Percentiles rank a stretch among this genome's conserved stretches.
These are phyloP conservation scores for Drosophila guanche DNA, from an alignment of 1,140 invertebrate species.

Conservation along the genomic window DNA sequence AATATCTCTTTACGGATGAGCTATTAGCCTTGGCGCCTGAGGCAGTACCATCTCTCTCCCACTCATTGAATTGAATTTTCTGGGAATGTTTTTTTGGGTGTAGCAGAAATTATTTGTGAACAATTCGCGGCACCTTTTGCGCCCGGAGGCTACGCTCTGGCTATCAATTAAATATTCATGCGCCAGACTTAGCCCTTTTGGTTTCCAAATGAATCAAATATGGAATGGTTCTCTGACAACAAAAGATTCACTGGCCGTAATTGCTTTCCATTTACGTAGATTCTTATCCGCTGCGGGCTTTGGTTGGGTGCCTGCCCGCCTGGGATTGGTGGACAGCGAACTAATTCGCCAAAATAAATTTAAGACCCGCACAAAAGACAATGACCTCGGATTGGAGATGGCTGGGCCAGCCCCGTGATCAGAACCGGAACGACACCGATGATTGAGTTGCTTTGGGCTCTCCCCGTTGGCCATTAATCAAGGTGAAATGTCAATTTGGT, in stretches of 20 bases:
- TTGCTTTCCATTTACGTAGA: constrained; percentile 35
- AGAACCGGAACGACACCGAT: constrained; percentile 22
- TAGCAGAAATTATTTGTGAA: constrained; percentile 18
- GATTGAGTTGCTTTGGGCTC: constrained; percentile 38
- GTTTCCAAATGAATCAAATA: constrained; percentile 49
- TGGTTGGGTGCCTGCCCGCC: no score
- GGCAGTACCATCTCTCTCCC: no score
- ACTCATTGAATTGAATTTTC: constrained; percentile 16
- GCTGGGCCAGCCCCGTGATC: constrained; percentile 5
- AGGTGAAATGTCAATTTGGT: constrained; percentile 66
- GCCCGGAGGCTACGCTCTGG: constrained; percentile 5
- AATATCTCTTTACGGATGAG: background rate
- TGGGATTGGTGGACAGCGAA: constrained; percentile 3
- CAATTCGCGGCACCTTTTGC: constrained; percentile 23
- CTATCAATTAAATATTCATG: constrained; percentile 53
- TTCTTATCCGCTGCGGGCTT: constrained; percentile 32
- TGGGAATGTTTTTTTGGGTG: constrained; percentile 17
- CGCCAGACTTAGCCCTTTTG: constrained; percentile 22
- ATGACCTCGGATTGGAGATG: constrained; percentile 39
- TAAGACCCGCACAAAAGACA: constrained; percentile 44
- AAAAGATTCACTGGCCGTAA: constrained; percentile 30
- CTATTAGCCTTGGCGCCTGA: no score
- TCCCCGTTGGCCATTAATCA: constrained; percentile 55
- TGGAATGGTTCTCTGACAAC: constrained; percentile 22
- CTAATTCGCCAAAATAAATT: constrained; percentile 62